phyloP scores from a whole-genome alignment of 2,113 vertebrate species.

The Amazona vittata region DNA sequence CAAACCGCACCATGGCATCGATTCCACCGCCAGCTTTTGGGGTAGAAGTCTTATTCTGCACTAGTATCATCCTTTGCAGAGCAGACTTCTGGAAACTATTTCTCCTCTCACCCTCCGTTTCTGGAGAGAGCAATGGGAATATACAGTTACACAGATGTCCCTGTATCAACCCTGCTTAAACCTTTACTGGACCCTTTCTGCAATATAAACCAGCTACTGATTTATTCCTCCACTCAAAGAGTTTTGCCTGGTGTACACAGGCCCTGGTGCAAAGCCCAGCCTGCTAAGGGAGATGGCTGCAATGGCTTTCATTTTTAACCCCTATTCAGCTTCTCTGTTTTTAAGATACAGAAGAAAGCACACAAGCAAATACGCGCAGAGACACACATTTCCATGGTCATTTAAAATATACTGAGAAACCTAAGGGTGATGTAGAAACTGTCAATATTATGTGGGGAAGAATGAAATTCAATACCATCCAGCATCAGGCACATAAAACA shows the following conservation, averaged over 20 bases:
- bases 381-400: background rate
- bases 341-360: background rate
- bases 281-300: background rate
- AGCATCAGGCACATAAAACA: background rate
- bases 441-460: background rate
- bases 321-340: background rate
- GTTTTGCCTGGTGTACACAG: background rate
- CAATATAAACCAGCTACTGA: background rate
- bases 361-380: background rate
- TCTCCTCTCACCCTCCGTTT: background rate
- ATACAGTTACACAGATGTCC: background rate
- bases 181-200: background rate
- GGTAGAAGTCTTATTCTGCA: background rate
- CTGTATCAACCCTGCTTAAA: background rate
- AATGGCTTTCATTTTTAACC: background rate
- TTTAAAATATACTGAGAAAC: background rate
- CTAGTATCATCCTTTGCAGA: background rate
- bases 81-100: background rate
- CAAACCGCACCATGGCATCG: fast-evolving
- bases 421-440: background rate
- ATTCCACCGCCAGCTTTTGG: background rate
- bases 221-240: background rate
- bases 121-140: background rate
- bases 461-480: background rate
- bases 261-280: background rate